A percentile compares a stretch with the other conserved stretches of the same genome.
Evolutionary conservation across 2,113 vertebrate genomes (phyloP).

Genomic region (Oncorhynchus tshawytscha): DNA sequence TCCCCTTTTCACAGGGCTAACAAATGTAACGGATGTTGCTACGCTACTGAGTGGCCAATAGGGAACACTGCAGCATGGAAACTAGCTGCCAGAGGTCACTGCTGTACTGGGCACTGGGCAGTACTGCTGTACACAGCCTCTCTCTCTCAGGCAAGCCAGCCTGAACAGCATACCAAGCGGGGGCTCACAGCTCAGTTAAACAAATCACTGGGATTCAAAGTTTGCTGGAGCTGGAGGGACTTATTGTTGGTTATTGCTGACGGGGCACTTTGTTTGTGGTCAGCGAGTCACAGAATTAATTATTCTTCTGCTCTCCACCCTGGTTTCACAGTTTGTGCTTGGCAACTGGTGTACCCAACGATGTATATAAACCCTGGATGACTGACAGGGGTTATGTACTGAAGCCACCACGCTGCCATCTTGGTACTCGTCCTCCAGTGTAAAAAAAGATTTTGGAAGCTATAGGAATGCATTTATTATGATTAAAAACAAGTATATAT

Average conservation of each 20-base stretch:
- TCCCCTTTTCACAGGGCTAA: conserved; percentile 39
- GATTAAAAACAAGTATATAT: too few species aligned
- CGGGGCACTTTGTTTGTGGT: conserved; percentile 4
- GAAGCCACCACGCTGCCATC: too few species aligned
- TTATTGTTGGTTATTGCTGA: conserved; percentile 5
- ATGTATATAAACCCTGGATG: too few species aligned
- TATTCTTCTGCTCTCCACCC: not conserved
- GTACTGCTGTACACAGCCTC: not conserved
- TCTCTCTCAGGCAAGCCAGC: not conserved
- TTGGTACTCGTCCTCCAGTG: too few species aligned
- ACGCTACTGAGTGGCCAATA: not conserved
- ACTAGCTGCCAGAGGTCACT: conserved; percentile 24
- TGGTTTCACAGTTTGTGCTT: not conserved
- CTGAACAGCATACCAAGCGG: conserved; percentile 11
- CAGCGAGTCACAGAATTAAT: conserved; percentile 26
- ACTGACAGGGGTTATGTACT: too few species aligned
- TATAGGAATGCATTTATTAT: too few species aligned
- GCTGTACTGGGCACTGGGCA: conserved; percentile 1
- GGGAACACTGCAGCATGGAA: conserved; percentile 9
- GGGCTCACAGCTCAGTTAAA: conserved; percentile 8
- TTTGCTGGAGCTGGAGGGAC: not conserved
- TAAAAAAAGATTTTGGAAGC: too few species aligned
- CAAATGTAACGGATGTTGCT: conserved; percentile 43
- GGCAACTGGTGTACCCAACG: too few species aligned
- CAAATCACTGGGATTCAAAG: conserved; percentile 6